Percentiles rank a stretch among this genome's conserved stretches.
These are phyloP conservation scores for Eledona agricola DNA, from an alignment of 2,888 invertebrate genomes.

Conservation along the genomic window DNA sequence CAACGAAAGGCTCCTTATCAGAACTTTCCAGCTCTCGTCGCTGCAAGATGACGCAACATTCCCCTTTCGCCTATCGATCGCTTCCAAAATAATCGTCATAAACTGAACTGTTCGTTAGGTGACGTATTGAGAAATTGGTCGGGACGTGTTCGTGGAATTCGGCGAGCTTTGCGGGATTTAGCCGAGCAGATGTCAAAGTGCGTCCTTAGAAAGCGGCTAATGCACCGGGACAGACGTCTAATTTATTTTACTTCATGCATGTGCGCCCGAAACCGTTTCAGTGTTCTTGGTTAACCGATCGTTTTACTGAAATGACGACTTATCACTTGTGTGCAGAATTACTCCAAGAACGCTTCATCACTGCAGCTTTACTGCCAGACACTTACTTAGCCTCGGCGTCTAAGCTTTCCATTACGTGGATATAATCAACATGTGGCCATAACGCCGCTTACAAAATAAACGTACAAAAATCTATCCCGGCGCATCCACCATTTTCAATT, in stretches of 20 bases:
- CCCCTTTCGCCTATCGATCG: not conserved
- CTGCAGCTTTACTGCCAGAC: conserved; percentile 7
- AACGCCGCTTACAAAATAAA: no score
- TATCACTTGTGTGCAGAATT: conserved; percentile 23
- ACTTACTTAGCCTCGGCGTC: no score
- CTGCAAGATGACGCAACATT: conserved; percentile 1
- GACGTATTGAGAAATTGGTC: conserved; percentile 30
- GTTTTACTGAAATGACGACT: conserved; percentile 31
- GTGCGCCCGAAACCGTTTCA: conserved; percentile 34
- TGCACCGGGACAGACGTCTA: conserved; percentile 35
- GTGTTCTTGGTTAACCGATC: conserved; percentile 34
- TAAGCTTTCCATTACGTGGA: no score
- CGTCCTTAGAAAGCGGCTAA: conserved; percentile 30
- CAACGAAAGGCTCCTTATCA: conserved; percentile 19
- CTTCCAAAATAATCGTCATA: conserved; percentile 4
- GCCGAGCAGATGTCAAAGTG: conserved; percentile 34
- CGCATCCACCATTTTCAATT: no score
- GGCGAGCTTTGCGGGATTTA: conserved; percentile 31
- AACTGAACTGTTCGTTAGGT: conserved; percentile 6
- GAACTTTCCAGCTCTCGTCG: conserved; percentile 16
- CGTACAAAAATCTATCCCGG: no score
- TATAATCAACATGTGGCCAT: no score
- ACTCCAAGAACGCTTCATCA: conserved; percentile 24
- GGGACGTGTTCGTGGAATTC: conserved; percentile 24
- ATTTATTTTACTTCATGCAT: conserved; percentile 35